These are phyloP conservation scores for Lepidurus apus DNA, from an alignment of 1,140 invertebrate species.

Conservation along the genomic window DNA sequence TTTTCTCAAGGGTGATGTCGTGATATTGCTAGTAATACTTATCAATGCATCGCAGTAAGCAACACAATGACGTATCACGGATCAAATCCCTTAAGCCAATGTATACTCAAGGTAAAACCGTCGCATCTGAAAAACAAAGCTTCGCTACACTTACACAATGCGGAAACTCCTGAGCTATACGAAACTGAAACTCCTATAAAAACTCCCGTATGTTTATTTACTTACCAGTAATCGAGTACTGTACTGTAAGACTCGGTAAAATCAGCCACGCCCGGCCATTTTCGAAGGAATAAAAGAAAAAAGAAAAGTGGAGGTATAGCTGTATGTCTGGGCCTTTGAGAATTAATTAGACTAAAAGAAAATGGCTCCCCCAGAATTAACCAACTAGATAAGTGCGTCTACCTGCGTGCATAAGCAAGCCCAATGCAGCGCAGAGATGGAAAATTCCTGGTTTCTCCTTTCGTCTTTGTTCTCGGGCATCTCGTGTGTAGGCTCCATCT, in stretches of 20 bases:
- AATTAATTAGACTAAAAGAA: constrained; percentile 7
- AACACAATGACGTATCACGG: too few species aligned
- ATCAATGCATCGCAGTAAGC: too few species aligned
- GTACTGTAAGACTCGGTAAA: too few species aligned
- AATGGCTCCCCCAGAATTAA: background rate
- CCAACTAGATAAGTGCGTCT: constrained; percentile 11
- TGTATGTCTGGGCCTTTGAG: background rate
- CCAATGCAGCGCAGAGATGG: too few species aligned
- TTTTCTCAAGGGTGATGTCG: background rate
- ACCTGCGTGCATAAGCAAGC: background rate
- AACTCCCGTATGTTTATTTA: too few species aligned
- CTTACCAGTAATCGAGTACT: too few species aligned
- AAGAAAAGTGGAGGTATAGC: background rate
- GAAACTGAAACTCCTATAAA: too few species aligned
- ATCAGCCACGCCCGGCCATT: background rate
- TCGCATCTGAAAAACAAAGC: too few species aligned
- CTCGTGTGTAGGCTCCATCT: constrained; percentile 14
- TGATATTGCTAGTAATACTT: background rate
- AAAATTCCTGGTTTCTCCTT: background rate
- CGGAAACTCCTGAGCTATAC: too few species aligned
- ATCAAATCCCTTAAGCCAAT: too few species aligned
- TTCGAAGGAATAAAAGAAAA: background rate
- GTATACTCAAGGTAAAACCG: too few species aligned
- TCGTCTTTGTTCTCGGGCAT: background rate
- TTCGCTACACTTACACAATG: too few species aligned